Base-by-base conservation (phyloP, 2,113 vertebrate species). In the Mesocricetus auratus region DNA sequence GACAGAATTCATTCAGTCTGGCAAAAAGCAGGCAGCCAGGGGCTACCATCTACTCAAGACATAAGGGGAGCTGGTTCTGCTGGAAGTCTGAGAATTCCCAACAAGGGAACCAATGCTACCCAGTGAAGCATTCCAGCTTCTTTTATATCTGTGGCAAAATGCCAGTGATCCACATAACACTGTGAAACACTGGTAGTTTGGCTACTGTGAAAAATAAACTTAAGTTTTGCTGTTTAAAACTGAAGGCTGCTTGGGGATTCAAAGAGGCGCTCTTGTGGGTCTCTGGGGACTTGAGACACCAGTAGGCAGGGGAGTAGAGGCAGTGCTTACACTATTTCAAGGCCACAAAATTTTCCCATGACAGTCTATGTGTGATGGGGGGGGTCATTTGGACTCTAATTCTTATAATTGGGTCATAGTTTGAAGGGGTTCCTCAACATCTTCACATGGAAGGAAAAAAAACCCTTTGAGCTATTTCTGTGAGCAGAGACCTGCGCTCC, bases 401-500 rank as follows among this genome's bases (percentile, higher is more conserved):
- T 97, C 56, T 98, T 97, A 94, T 98, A 98, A 98, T 97, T 98
- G 97, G 98, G 98, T 98, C 98, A 97, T 95, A 97, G 98, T 98
- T 98, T 98, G 99, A 98, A 98, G 98, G 97, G 98, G 98, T 97
- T 98, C 98, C 98, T 98, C 98, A 86, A 95, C 66, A 94, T 91
- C 92, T 77, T 17, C 88, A 64, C 53, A 33, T 89, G 42, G 47
- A 74, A 64, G 93, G n/a, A n/a, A n/a, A n/a, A n/a, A 56, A 94
- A 36, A 77, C 79, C 60, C 95, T 97, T 95, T 96, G 96, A 96
- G 88, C 95, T 97, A 97, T 97, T 97, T 97, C 95, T 81, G 93
- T 87, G 45, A 85, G 56, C 74, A 75, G 82, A 96, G 78, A 83
- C 45, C 75, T 19, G 64, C 26, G 91, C 68, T 85, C 95, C 56